Evolutionary conservation across 37 sponge, comb jelly and placozoan genomes (phyloP).

Genomic region (Bolinopsis microptera): DNA sequence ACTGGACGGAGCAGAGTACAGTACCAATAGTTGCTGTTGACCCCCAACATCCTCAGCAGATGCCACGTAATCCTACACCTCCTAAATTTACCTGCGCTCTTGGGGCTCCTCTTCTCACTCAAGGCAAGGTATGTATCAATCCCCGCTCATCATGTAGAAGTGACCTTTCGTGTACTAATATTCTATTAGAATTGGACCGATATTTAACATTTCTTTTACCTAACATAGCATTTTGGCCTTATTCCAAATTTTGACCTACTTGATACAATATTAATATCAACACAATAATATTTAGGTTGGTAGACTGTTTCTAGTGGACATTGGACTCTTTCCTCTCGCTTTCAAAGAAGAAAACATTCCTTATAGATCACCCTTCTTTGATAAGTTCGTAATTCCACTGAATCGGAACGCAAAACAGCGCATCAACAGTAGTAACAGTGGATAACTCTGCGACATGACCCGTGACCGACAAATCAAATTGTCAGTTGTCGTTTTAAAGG

Average conservation of each 20-base stretch:
- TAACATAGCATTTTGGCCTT: background rate
- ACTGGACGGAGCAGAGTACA: slow-evolving; percentile 24
- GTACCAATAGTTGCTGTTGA: slow-evolving; percentile 21
- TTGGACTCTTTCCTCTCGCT: slow-evolving; percentile 16
- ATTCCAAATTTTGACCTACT: background rate
- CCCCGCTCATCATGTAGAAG: background rate
- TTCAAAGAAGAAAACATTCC: slow-evolving; percentile 28
- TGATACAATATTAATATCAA: background rate
- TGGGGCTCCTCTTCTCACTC: slow-evolving; percentile 56
- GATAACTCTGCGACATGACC: too few species aligned
- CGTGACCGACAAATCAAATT: too few species aligned
- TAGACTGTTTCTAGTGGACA: slow-evolving; percentile 47
- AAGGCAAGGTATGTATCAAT: slow-evolving; percentile 32
- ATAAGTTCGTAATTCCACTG: slow-evolving; percentile 56
- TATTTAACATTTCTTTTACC: too few species aligned
- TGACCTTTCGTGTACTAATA: too few species aligned
- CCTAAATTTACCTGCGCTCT: slow-evolving; percentile 38
- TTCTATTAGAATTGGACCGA: too few species aligned
- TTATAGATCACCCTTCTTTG: slow-evolving; percentile 50
- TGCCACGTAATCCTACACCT: background rate
- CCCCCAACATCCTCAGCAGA: slow-evolving; percentile 31
- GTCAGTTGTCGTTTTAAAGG: too few species aligned
- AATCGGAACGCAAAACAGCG: background rate
- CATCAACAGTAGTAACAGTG: background rate
- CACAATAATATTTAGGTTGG: background rate